These are phyloP conservation scores for Hipposideros armiger DNA, from an alignment of 2,113 vertebrate genomes.

Conservation along the genomic window DNA sequence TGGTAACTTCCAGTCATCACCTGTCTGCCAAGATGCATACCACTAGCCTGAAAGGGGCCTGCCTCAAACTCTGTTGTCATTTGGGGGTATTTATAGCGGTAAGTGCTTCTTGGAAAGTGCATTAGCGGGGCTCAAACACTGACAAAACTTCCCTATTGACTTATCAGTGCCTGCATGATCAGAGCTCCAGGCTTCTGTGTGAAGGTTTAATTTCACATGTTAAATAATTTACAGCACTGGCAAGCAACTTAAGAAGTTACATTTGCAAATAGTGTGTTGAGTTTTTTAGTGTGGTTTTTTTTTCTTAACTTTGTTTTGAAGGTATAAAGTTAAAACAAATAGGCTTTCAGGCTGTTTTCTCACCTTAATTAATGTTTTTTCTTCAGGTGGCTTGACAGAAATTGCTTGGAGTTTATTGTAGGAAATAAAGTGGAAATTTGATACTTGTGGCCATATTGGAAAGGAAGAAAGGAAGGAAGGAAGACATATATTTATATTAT, in stretches of 20 bases:
- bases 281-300: not conserved
- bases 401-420: not conserved
- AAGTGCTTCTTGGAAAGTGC: constrained; percentile 11
- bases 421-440: not conserved
- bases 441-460: not conserved
- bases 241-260: not conserved
- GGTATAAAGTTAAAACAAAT: not conserved
- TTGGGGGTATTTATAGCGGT: not conserved
- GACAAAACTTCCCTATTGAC: not conserved
- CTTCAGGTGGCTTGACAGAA: not conserved
- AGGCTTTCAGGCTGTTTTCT: not conserved
- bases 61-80: not conserved
- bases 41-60: not conserved
- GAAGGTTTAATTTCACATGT: not conserved
- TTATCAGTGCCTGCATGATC: not conserved
- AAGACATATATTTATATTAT: not conserved
- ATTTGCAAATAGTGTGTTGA: not conserved
- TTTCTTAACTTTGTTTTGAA: not conserved
- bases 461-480: too few species aligned
- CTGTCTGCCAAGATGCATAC: not conserved
- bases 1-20: not conserved
- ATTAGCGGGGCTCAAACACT: not conserved
- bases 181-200: not conserved
- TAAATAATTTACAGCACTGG: not conserved
- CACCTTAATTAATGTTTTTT: not conserved